Base-by-base conservation (phyloP, 1,140 invertebrate genomes). In the Drosophila arizonae region DNA sequence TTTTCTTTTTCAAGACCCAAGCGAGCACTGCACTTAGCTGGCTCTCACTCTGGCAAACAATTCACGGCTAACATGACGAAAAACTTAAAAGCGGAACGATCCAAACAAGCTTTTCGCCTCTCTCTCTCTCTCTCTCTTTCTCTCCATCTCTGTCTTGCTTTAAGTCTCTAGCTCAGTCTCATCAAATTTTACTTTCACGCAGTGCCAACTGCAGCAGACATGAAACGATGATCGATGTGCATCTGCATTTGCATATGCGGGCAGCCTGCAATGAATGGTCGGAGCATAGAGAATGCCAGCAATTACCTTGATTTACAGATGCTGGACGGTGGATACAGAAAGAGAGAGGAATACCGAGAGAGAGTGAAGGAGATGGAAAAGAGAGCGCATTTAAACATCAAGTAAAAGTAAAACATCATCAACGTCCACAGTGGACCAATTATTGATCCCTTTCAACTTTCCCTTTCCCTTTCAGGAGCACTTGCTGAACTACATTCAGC, bases 131-230 rank as follows among this genome's bases (percentile, higher is more conserved):
- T 33, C 33, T 10, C 33, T 33, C 33, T 33, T 6, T 10, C 33
- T 10, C 36, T 39, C 10, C 3, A 11, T 5, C 45, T 56, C 33
- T 45, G 17, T 13, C 28, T 61, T 50, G 30, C 9, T 50, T 50
- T 45, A 9, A 50, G 13, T 46, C 5, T 56, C 13, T 39, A 9
- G 57, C 10, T 39, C 4, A 54, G 21, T 41, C 43, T 43, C 21
- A 87, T 82, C 63, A 76, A 86, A 87, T 87, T 87, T 88, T 87
- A 87, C 84, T 87, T 87, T 87, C 85, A 84, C 84, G 63, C 52
- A 72, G 65, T 68, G 63, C 58, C 79, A 84, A 84, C 66, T 79
- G 74, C 63, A 81, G 77, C 86, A 86, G 76, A 74, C 82, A 88
- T 71, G 70, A 79, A 79, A 46, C 36, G 69, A 82, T 86, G 82